Evolutionary conservation across 2,113 vertebrate species (phyloP), one percentile per base, ranked within the genome.

Genomic region (Isichthys henryi): DNA sequence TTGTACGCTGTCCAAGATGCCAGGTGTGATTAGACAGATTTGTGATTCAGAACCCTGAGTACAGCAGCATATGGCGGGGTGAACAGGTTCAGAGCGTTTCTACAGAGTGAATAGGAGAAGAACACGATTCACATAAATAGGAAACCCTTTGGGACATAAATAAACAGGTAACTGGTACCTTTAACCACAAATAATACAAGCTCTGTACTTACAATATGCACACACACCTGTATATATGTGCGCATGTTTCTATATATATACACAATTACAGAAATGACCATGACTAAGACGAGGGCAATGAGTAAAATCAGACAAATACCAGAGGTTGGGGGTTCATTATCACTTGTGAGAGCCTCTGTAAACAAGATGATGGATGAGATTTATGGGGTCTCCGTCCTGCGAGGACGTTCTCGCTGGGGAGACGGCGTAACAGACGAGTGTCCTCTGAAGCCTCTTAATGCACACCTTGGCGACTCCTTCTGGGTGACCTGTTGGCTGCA

Each of bases 141-240:
- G 88, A 94, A 90, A 91, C 93, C 49, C 50, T 93, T 93, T 94
- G 93, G 93, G 92, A 92, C 94, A 94, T 93, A 94, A 95, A 95
- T 95, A 95, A 94, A 94, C 91, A 90, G 90, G 31, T 86, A 86
- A 88, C 91, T 62, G 66, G 89, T 93, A 93, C 92, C 91, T 90
- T 88, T 89, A 92, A 94, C 90, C 93, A 95, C 93, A 94, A 94
- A 95, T 93, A 92, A 94, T 90, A 92, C 91, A 95, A 93, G 94
- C 90, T 93, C 92, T 93, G 92, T 89, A 91, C 93, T 94, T 93
- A 94, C 93, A 94, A 94, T 96, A 96, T 95, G 95, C 95, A 96
- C 94, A 94, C 93, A 96, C 94, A 94, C 92, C 95, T 96, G 94
- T 95, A 95, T 94, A 94, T 94, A 94, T 58, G 74, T 83, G 50